Evolutionary conservation across 1,140 invertebrate genomes (phyloP).

Genomic region (Zaprionus taronus): DNA sequence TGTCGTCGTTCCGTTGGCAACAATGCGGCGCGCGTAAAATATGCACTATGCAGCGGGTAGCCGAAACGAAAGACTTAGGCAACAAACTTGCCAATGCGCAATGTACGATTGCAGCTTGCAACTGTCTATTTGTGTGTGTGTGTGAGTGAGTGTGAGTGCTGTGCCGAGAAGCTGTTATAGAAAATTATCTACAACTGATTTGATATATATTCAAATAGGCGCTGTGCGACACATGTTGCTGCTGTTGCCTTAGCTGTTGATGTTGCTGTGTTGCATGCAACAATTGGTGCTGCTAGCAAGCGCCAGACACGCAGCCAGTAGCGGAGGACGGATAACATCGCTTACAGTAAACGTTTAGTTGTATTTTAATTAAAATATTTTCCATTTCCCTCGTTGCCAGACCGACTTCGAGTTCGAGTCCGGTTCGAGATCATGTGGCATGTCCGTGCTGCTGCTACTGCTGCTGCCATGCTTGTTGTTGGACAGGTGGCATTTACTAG

Average conservation of each 20-base stretch:
- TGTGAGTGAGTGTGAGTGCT: conserved; percentile 13
- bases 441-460: conserved; percentile 41
- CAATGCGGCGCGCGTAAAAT: conserved; percentile 73
- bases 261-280: conserved; percentile 75
- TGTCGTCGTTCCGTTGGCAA: conserved; percentile 35
- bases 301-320: conserved; percentile 68
- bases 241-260: conserved; percentile 32
- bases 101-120: conserved; percentile 16
- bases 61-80: conserved; percentile 78
- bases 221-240: conserved; percentile 77
- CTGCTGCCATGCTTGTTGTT: conserved; percentile 25
- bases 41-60: conserved; percentile 58
- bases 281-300: conserved; percentile 56
- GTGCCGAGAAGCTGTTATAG: conserved; percentile 68
- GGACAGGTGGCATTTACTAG: conserved; percentile 69
- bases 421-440: conserved; percentile 62
- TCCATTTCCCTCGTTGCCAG: conserved; percentile 54
- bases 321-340: conserved; percentile 66
- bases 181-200: conserved; percentile 83
- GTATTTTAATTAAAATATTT: conserved; percentile 83
- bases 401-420: conserved; percentile 21
- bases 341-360: conserved; percentile 80
- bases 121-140: conserved; percentile 24
- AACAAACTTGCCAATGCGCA: conserved; percentile 69
- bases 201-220: conserved; percentile 83